Conservation (phyloP, 1,140 invertebrate species). For the Cephus cinctus region DNA sequence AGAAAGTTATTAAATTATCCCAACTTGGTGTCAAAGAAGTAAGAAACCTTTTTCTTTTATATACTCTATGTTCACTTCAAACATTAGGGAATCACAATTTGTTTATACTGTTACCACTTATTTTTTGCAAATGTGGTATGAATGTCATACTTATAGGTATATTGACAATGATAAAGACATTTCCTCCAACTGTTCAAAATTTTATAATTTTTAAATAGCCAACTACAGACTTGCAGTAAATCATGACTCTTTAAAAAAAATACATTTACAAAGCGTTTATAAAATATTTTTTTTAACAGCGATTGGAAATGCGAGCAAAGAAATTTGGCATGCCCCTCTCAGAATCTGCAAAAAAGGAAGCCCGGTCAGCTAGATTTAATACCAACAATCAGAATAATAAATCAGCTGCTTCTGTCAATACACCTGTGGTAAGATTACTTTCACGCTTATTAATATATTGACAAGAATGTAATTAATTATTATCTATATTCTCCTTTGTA, state of each 20-base stretch:
- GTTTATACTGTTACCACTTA: not conserved
- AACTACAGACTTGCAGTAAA: too few species aligned
- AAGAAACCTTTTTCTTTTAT: constrained; percentile 22
- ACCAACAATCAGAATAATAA: constrained; percentile 39
- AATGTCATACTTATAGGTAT: constrained; percentile 5
- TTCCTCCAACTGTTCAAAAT: too few species aligned
- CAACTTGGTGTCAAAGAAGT: constrained; percentile 67
- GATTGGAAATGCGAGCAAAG: constrained; percentile 75
- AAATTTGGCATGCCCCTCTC: constrained; percentile 71
- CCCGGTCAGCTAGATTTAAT: constrained; percentile 66
- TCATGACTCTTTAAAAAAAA: too few species aligned
- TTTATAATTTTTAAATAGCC: not conserved
- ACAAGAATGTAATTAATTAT: too few species aligned
- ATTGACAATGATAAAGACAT: constrained; percentile 3
- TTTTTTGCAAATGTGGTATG: not conserved
- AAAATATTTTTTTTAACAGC: constrained; percentile 43
- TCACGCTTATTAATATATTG: not conserved
- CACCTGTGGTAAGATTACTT: constrained; percentile 33
- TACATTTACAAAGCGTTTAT: too few species aligned
- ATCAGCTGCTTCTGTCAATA: constrained; percentile 44
- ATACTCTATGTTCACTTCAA: not conserved
- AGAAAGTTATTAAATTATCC: constrained; percentile 62
- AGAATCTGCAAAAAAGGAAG: constrained; percentile 65
- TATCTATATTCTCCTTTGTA: too few species aligned
- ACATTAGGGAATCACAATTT: not conserved